Evolutionary conservation across 2,888 invertebrate genomes (phyloP), one percentile per base, ranked within the genome.

Genomic region (Chloromyia formosa): DNA sequence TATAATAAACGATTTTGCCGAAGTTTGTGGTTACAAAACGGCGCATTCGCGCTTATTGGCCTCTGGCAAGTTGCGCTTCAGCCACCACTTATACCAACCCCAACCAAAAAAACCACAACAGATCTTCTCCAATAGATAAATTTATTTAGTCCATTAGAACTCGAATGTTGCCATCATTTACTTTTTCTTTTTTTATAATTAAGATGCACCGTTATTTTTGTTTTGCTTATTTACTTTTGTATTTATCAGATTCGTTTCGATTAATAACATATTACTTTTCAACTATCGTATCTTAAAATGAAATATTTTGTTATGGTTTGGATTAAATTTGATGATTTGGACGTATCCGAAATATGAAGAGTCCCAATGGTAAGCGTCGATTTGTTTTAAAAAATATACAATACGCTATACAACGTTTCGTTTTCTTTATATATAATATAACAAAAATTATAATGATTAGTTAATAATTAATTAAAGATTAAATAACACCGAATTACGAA

Each of bases 401-500:
- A 22, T 69, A 69, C 40, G 73, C 73, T 73, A 61, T 60, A n/a
- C 61, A 61, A 60, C 20, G 27, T 35, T 35, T 35, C 27, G 7
- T 7, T 35, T 35, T 35, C 3, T 60, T 66, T 56, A 35, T 18
- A 56, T 61, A 45, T 49, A 35, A 73, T 60, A 35, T 69, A 56
- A 72, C 60, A 56, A 72, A 72, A 66, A 62, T 62, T 58, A 72
- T 72, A 42, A 72, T 42, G 23, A 60, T 72, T 56, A 56, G 61
- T 60, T 73, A 73, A 73, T 73, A 73, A 35, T 58, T 69, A 69
- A 69, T 71, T 71, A 71, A 71, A 71, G 35, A 71, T 71, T 74
- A 68, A 71, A 71, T 71, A 71, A 71, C 71, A 56, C 58, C 56
- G 56, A 71, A 71, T 79, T 80, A 80, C 60, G 79, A 78, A 74